Evolutionary conservation across 2,888 invertebrate species (phyloP).

Genomic region (Brachylomia viminalis): DNA sequence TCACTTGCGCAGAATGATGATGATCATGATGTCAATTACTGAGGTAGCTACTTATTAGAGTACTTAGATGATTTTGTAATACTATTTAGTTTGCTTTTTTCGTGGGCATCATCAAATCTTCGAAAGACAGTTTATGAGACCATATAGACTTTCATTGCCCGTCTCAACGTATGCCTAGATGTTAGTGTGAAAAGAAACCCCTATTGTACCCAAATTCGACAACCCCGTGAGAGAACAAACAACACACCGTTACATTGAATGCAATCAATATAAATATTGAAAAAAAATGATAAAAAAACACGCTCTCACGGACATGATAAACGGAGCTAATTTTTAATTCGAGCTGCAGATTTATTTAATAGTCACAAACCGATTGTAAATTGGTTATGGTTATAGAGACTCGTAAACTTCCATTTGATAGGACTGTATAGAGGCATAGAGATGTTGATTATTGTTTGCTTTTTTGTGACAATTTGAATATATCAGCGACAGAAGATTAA

Average conservation of each 20-base stretch:
- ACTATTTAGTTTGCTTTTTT: neutral
- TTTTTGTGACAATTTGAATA: constrained; percentile 54
- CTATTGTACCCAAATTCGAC: constrained; percentile 24
- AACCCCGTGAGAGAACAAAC: constrained; percentile 59
- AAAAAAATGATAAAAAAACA: constrained; percentile 68
- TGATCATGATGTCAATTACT: neutral
- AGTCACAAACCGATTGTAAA: constrained; percentile 80
- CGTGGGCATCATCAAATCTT: neutral
- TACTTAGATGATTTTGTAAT: neutral
- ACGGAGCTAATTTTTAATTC: constrained; percentile 85
- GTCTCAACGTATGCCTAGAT: neutral
- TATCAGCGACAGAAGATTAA: constrained; percentile 28
- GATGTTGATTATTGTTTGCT: constrained; percentile 54
- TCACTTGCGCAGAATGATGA: neutral
- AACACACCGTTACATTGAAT: constrained; percentile 60
- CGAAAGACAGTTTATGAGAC: neutral
- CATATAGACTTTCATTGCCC: neutral
- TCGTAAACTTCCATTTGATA: constrained; percentile 73
- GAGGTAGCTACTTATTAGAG: neutral
- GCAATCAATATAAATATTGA: constrained; percentile 63
- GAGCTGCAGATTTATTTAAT: constrained; percentile 85
- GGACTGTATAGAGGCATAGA: constrained; percentile 51
- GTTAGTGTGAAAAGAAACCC: constrained; percentile 22
- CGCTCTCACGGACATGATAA: constrained; percentile 80
- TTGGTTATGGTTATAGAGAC: constrained; percentile 77